Base-by-base conservation (phyloP, 2,113 vertebrate species). In the Eublepharis macularius region DNA sequence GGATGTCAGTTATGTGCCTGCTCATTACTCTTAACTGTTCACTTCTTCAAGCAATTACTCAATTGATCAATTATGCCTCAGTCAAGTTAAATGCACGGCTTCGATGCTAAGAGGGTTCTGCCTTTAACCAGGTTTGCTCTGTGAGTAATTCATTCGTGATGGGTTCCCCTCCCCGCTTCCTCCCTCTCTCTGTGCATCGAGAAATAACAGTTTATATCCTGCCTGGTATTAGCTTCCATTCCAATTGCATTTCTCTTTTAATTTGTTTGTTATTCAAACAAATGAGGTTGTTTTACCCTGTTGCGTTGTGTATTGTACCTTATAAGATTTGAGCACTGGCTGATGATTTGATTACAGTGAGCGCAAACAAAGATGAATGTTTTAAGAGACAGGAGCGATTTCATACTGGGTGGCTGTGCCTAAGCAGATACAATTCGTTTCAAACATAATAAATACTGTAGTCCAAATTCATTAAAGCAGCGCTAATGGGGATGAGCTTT, bases 41-140 rank as follows among this genome's bases (percentile, higher is more conserved):
- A 34, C 73, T 91, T 90, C 87, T 92, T 88, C 78, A 90, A 89
- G 47, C 63, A 91, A 86, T 91, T 92, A 88, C 77, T 92, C 76
- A 90, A 82, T 86, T 86, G 88, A 92, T 92, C 85, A 90, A 83
- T 93, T 94, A 81, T 88, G 26, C 41, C 41, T 92, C 60, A 54
- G 47, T 73, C 54, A 85, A 47, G 74, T 57, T 49, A 85, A 89
- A 88, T 41, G 13, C 32, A 43, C 4, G 57, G 47, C 78, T 91
- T 89, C 92, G 91, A 87, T 83, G 39, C 6, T 85, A 83, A 88
- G 43, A 82, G 78, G 2, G 77, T 65, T 82, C 76, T 86, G 32
- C 68, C 41, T 2, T 41, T 60, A 85, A 74, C 73, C 84, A 85
- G 19, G 54, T 86, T 86, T 86, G 32, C 68, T 85, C 45, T 36